phyloP scores from a whole-genome alignment of 35 echinoderm and acorn worm species.

The Apostichopus parvimensis region DNA sequence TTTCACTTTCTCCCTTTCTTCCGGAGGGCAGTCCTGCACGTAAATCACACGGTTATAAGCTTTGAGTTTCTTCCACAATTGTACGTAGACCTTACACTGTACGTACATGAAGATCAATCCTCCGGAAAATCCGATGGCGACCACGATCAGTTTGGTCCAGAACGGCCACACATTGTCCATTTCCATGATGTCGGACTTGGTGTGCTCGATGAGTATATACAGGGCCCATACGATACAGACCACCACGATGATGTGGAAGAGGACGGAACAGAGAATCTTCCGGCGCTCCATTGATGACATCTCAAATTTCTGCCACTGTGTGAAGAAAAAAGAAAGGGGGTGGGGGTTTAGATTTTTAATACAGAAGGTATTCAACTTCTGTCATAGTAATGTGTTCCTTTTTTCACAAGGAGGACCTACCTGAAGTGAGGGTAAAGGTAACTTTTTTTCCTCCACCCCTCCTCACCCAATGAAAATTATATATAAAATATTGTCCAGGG shows the following conservation, averaged over 20 bases:
- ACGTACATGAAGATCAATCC: conserved; percentile 98
- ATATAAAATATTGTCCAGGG: too few relatives aligned
- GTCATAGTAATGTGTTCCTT: too few relatives aligned
- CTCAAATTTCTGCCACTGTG: conserved; percentile 95
- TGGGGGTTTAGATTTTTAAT: too few relatives aligned
- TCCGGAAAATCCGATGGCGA: conserved; percentile 91
- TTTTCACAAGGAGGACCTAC: too few relatives aligned
- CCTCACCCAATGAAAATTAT: too few relatives aligned
- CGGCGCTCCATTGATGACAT: conserved; percentile 76
- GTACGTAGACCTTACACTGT: conserved; percentile 97
- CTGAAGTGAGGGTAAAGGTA: too few relatives aligned
- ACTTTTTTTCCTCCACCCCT: too few relatives aligned
- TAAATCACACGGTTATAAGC: conserved; percentile 97
- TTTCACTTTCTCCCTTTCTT: conserved; percentile 60
- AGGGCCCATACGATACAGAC: conserved; percentile 97
- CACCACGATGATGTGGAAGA: conserved; percentile 90
- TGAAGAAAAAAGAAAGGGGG: background rate
- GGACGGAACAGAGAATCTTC: conserved; percentile 91
- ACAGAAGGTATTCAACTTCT: too few relatives aligned
- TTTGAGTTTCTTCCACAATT: conserved; percentile 84
- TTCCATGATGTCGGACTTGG: conserved; percentile 43
- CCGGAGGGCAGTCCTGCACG: conserved; percentile 92
- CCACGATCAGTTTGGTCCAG: conserved; percentile 96
- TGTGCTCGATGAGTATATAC: conserved; percentile 91
- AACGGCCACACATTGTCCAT: conserved; percentile 72